Evolutionary conservation across 2,113 vertebrate genomes (phyloP), one percentile per base, ranked within the genome.

Genomic region (Laterallus jamaicensis): DNA sequence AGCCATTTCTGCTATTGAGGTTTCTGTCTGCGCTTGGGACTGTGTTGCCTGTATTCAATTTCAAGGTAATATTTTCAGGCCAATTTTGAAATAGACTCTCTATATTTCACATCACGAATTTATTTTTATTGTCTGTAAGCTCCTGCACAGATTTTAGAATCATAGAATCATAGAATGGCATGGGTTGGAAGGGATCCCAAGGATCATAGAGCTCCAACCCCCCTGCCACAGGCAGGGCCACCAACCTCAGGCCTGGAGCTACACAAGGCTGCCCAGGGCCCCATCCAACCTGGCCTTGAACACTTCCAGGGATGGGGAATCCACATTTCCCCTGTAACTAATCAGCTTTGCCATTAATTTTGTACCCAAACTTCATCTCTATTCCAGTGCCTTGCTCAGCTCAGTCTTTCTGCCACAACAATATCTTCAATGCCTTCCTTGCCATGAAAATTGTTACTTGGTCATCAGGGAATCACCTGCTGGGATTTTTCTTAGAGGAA

Each of bases 361-460:
- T 90, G 58, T 82, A 49, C 40, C 56, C 60, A 58, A 86, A 50
- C 7, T 1, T 67, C 6, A 0, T 16, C 39, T 82, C 70, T 49
- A 58, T 60, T 60, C 52, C 44, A 56, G 15, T 31, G 32, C 25
- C 62, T 79, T 80, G 32, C 9, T 89, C 71, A 82, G 39, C 20
- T 86, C 56, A 44, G 49, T 49, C 59, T 21, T 87, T 82, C 66
- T 84, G 28, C 26, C 40, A 37, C 42, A 54, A 55, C 8, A n/a
- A 3, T 35, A 58, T 49, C 66, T 82, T 39, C 82, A 79, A 19
- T 37, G 25, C 9, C 24, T 22, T 86, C 60, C 32, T 74, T 42
- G 21, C n/a, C 28, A 15, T 0, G 3, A 26, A 16, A 32, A 13
- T 5, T 69, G 26, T 69, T 62, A 8, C 32, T 91, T 0, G 0